phyloP scores from a whole-genome alignment of 1,140 invertebrate species.

The Drosophila willistoni region DNA sequence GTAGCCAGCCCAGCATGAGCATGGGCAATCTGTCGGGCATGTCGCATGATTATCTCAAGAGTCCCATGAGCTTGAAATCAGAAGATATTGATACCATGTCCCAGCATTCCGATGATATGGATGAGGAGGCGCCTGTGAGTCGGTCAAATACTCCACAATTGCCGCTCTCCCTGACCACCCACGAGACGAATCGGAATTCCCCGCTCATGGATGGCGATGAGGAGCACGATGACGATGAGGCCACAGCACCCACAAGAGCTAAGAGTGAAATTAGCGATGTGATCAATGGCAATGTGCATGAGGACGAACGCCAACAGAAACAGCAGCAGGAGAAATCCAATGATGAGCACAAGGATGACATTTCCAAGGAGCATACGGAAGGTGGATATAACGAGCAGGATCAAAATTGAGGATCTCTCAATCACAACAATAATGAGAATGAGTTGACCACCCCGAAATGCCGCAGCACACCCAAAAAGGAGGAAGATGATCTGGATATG shows the following conservation, averaged over 20 bases:
- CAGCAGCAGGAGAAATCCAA: conserved; percentile 50
- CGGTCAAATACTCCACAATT: conserved; percentile 74
- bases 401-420: conserved; percentile 42
- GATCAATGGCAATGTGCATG: conserved; percentile 40
- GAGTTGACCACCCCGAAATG: conserved; percentile 55
- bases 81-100: conserved; percentile 83
- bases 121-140: conserved; percentile 68
- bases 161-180: conserved; percentile 78
- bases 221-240: conserved; percentile 34
- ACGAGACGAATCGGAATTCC: conserved; percentile 75
- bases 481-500: conserved; percentile 82
- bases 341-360: conserved; percentile 21
- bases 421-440: conserved; percentile 66
- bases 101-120: conserved; percentile 82
- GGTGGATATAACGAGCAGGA: conserved; percentile 18
- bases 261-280: conserved; percentile 47
- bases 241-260: conserved; percentile 19
- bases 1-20: conserved; percentile 69
- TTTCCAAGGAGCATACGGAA: conserved; percentile 22
- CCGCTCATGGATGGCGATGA: conserved; percentile 66
- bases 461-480: conserved; percentile 75
- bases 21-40: conserved; percentile 71
- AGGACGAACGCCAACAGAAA: conserved; percentile 48
- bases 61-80: conserved; percentile 80
- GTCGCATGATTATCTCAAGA: conserved; percentile 82